These are phyloP conservation scores for Heliconius hermathena DNA, from an alignment of 1,140 invertebrate genomes.

Conservation along the genomic window DNA sequence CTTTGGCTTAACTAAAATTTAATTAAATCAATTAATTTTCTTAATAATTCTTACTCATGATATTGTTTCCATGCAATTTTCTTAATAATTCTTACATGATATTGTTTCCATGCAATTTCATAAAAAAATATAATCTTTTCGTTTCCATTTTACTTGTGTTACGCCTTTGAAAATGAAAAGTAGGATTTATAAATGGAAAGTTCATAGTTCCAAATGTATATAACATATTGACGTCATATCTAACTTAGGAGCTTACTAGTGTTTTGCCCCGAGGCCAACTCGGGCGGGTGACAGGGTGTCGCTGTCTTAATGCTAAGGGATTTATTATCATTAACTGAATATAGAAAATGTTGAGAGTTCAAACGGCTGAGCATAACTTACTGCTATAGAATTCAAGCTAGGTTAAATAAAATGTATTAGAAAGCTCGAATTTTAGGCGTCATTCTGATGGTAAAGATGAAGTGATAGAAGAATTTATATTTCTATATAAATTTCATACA, in stretches of 20 bases:
- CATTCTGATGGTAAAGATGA: not conserved
- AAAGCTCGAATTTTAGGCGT: not conserved
- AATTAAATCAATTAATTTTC: not conserved
- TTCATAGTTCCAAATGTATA: conserved; percentile 46
- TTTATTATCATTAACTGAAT: conserved; percentile 36
- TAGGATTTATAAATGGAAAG: conserved; percentile 33
- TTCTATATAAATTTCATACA: not conserved
- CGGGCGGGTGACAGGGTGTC: conserved; percentile 80
- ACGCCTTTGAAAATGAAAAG: not conserved
- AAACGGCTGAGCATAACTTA: conserved; percentile 24
- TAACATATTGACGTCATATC: conserved; percentile 78
- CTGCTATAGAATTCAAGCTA: not conserved
- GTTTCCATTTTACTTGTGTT: not conserved
- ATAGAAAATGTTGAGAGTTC: conserved; percentile 21
- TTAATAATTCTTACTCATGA: not conserved
- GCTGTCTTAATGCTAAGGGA: conserved; percentile 76
- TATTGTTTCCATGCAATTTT: not conserved
- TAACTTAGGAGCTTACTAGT: conserved; percentile 80
- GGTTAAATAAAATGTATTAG: conserved; percentile 3
- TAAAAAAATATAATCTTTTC: conserved; percentile 13
- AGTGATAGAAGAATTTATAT: not conserved
- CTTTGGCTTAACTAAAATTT: not conserved
- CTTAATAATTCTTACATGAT: not conserved
- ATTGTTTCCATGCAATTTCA: not conserved
- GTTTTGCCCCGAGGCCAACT: conserved; percentile 72